Percentiles rank a stretch among this genome's conserved stretches.
phyloP scores from a whole-genome alignment of 2,888 invertebrate genomes.

The Pseudoips prasinana region DNA sequence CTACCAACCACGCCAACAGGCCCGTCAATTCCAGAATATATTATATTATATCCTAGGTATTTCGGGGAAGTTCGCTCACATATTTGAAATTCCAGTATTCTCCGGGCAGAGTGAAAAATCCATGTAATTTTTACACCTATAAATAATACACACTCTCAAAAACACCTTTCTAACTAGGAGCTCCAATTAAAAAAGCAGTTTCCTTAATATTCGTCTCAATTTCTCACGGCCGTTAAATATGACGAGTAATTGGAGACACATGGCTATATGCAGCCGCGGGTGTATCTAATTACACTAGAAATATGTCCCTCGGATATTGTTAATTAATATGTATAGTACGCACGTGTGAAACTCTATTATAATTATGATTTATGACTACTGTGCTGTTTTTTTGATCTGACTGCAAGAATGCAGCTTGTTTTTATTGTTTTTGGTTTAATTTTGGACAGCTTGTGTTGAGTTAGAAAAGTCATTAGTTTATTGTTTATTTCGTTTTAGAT shows the following conservation, averaged over 20 bases:
- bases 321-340: conserved; percentile 53
- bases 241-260: conserved; percentile 62
- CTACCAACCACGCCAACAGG: too few species aligned
- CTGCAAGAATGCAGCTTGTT: too few species aligned
- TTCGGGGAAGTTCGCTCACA: too few species aligned
- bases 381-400: neutral
- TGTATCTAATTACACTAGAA: conserved; percentile 59
- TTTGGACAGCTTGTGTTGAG: conserved; percentile 7
- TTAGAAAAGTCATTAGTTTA: too few species aligned
- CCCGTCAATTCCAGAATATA: too few species aligned
- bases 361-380: conserved; percentile 54
- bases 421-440: conserved; percentile 9
- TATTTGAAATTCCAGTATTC: too few species aligned
- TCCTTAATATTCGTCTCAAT: conserved; percentile 21
- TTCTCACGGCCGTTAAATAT: conserved; percentile 54
- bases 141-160: too few species aligned
- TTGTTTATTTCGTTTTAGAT: too few species aligned
- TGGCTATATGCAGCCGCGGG: conserved; percentile 38
- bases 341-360: conserved; percentile 48
- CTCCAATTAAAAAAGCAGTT: conserved; percentile 14
- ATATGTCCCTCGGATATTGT: conserved; percentile 53
- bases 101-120: too few species aligned
- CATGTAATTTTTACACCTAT: too few species aligned
- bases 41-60: too few species aligned
- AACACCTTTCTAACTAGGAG: too few species aligned